These are phyloP conservation scores for Polydrusus tereticollis DNA, from an alignment of 2,888 invertebrate species.

Conservation along the genomic window DNA sequence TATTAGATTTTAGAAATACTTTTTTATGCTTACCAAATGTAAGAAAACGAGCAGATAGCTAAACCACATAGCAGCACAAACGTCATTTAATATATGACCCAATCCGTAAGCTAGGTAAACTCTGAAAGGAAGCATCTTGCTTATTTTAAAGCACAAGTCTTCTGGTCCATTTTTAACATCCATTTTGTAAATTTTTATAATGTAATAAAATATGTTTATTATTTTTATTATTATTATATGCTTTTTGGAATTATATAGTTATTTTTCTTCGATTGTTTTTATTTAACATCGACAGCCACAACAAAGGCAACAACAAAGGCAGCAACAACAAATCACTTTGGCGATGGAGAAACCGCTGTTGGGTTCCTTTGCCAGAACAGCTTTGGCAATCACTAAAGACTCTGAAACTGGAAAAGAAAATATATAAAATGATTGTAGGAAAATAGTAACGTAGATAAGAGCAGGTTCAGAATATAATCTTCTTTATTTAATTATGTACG, in stretches of 20 bases:
- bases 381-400: not conserved
- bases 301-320: slow-evolving; percentile 37
- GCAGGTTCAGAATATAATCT: no score
- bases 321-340: slow-evolving; percentile 25
- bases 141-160: slow-evolving; percentile 59
- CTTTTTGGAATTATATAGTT: not conserved
- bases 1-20: no score
- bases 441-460: no score
- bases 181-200: slow-evolving; percentile 8
- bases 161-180: not conserved
- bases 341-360: not conserved
- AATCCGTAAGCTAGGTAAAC: slow-evolving; percentile 76
- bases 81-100: slow-evolving; percentile 93
- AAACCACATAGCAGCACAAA: slow-evolving; percentile 96
- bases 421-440: no score
- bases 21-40: slow-evolving; percentile 63
- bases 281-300: slow-evolving; percentile 41
- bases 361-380: not conserved
- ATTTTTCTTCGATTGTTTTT: not conserved
- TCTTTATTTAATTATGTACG: no score
- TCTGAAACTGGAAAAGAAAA: not conserved
- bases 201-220: not conserved
- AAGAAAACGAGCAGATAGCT: slow-evolving; percentile 91
- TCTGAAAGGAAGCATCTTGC: slow-evolving; percentile 65
- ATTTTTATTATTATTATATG: not conserved